A percentile compares a stretch with the other conserved stretches of the same genome.
Evolutionary conservation across 2,888 invertebrate genomes (phyloP).

Genomic region (Lochmaea crataegi): DNA sequence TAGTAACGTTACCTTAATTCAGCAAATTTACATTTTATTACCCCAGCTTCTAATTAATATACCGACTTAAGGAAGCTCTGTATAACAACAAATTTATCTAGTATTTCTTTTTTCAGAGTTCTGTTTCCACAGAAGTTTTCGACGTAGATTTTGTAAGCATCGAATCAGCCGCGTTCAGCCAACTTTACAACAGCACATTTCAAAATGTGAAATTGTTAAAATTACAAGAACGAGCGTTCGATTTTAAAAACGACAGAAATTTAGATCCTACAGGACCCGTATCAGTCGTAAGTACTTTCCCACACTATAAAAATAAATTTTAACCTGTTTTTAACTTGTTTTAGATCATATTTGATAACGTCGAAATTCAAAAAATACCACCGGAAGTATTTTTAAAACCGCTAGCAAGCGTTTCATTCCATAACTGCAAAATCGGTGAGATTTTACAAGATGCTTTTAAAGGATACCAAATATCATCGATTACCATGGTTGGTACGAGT

Average conservation of each 20-base stretch:
- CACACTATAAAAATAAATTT: background rate
- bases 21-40: no score
- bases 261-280: conserved; percentile 75
- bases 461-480: conserved; percentile 73
- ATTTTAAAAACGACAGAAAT: conserved; percentile 70
- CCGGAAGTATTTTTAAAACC: conserved; percentile 74
- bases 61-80: no score
- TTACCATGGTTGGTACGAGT: conserved; percentile 73
- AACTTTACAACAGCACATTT: conserved; percentile 73
- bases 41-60: no score
- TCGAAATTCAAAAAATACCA: conserved; percentile 71
- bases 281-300: conserved; percentile 61
- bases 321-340: conserved; percentile 48
- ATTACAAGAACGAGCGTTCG: conserved; percentile 73
- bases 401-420: conserved; percentile 71
- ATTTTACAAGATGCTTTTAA: conserved; percentile 75
- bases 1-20: no score
- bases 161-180: conserved; percentile 74
- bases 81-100: background rate
- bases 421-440: conserved; percentile 68
- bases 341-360: conserved; percentile 75
- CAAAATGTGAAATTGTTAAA: conserved; percentile 69
- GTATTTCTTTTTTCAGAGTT: conserved; percentile 66
- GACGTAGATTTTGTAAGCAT: conserved; percentile 71
- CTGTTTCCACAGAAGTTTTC: conserved; percentile 72